Percentiles rank a stretch among this genome's conserved stretches.
Evolutionary conservation across 2,888 invertebrate genomes (phyloP).

Genomic region (Torymus tubicola): DNA sequence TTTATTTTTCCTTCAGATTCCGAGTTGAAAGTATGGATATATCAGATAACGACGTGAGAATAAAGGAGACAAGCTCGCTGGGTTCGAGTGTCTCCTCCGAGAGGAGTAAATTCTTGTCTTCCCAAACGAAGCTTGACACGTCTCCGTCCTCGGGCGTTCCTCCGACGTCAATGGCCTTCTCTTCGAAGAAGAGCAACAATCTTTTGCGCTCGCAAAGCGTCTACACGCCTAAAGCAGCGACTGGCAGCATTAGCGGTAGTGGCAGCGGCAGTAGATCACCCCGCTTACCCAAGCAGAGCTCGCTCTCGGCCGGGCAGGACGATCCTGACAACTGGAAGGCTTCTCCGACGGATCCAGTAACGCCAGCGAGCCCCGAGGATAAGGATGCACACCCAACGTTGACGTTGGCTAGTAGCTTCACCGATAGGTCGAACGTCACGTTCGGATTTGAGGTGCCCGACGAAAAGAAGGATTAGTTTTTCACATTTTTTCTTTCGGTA

Average conservation of each 20-base stretch:
- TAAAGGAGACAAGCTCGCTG: constrained; percentile 65
- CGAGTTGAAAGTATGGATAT: constrained; percentile 74
- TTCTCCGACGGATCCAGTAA: background rate
- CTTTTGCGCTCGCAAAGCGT: constrained; percentile 56
- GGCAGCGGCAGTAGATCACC: background rate
- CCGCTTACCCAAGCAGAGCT: constrained; percentile 62
- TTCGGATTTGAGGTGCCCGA: constrained; percentile 69
- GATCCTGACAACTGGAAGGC: constrained; percentile 6
- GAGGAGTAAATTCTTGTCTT: constrained; percentile 1
- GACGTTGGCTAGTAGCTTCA: constrained; percentile 70
- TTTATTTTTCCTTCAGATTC: constrained; percentile 64
- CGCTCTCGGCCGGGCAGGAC: constrained; percentile 64
- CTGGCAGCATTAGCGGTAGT: background rate
- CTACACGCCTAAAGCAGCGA: constrained; percentile 30
- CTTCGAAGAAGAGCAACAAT: constrained; percentile 17
- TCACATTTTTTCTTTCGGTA: no score
- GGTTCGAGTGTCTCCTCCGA: constrained; percentile 40
- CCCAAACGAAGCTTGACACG: constrained; percentile 1
- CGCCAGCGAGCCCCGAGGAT: background rate
- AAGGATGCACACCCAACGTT: constrained; percentile 65
- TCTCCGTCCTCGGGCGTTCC: no score
- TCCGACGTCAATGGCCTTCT: background rate
- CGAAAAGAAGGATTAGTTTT: constrained; percentile 61
- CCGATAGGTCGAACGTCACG: constrained; percentile 65
- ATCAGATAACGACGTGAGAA: constrained; percentile 71